Evolutionary conservation across 23 tunicate genomes (phyloP).

Genomic region (Phallusia fumigata): DNA sequence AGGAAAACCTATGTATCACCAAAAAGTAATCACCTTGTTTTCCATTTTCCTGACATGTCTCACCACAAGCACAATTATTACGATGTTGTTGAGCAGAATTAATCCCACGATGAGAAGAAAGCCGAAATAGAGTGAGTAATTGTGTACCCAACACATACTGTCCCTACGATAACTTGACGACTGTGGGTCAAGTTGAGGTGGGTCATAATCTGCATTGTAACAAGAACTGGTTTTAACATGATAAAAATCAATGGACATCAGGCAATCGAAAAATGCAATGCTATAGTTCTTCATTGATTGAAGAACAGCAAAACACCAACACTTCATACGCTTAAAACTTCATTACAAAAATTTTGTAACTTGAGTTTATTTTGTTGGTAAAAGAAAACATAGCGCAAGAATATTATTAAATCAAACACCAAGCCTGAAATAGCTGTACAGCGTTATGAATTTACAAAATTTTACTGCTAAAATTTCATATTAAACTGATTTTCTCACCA

Average conservation of each 20-base stretch:
- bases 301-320: too few species aligned
- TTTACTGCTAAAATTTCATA: too few species aligned
- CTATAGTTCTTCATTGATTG: too few species aligned
- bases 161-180: not conserved
- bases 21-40: not conserved
- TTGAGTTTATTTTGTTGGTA: not conserved
- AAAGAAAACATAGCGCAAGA: too few species aligned
- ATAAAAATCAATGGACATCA: too few species aligned
- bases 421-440: too few species aligned
- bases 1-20: not conserved
- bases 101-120: not conserved
- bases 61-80: not conserved
- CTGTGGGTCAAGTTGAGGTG: not conserved
- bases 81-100: not conserved
- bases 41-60: constrained; percentile 9
- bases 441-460: too few species aligned
- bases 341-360: too few species aligned
- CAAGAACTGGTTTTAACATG: too few species aligned
- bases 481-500: not conserved
- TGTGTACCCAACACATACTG: constrained; percentile 1
- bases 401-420: too few species aligned
- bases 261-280: too few species aligned
- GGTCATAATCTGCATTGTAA: not conserved
- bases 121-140: not conserved
- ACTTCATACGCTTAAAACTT: too few species aligned